Evolutionary conservation across 2,888 invertebrate genomes (phyloP).

Genomic region (Patella caerulea): DNA sequence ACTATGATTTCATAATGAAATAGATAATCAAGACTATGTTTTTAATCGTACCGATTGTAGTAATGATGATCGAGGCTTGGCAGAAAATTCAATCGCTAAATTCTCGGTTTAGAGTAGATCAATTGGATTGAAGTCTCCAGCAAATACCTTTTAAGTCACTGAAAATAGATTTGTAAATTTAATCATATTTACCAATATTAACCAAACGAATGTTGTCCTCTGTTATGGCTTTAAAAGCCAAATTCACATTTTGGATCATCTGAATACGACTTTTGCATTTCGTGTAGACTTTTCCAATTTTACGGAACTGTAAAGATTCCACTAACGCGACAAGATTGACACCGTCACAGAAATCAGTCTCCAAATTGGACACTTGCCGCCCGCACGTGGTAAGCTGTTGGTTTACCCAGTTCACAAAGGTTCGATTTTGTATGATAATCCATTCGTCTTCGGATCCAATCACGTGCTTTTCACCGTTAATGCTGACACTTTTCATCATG

Average conservation of each 20-base stretch:
- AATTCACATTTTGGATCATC: constrained; percentile 94
- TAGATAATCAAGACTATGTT: too few relatives aligned
- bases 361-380: constrained; percentile 83
- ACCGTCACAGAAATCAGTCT: constrained; percentile 91
- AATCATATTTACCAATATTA: constrained; percentile 85
- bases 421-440: constrained; percentile 80
- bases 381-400: constrained; percentile 75
- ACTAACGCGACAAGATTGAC: constrained; percentile 91
- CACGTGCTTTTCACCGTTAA: not conserved
- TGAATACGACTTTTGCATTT: constrained; percentile 95
- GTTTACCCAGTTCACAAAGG: constrained; percentile 97
- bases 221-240: constrained; percentile 93
- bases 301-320: constrained; percentile 86
- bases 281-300: constrained; percentile 75
- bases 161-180: not conserved
- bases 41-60: too few relatives aligned
- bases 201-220: constrained; percentile 97
- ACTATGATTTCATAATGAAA: too few relatives aligned
- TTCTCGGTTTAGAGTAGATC: too few relatives aligned
- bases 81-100: too few relatives aligned
- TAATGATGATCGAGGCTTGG: too few relatives aligned
- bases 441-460: constrained; percentile 73
- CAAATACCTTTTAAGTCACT: not conserved
- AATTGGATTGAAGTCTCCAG: too few relatives aligned
- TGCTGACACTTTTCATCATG: not conserved